These are phyloP conservation scores for Tupaia tana DNA, from an alignment of 2,113 vertebrate genomes.

Conservation along the genomic window DNA sequence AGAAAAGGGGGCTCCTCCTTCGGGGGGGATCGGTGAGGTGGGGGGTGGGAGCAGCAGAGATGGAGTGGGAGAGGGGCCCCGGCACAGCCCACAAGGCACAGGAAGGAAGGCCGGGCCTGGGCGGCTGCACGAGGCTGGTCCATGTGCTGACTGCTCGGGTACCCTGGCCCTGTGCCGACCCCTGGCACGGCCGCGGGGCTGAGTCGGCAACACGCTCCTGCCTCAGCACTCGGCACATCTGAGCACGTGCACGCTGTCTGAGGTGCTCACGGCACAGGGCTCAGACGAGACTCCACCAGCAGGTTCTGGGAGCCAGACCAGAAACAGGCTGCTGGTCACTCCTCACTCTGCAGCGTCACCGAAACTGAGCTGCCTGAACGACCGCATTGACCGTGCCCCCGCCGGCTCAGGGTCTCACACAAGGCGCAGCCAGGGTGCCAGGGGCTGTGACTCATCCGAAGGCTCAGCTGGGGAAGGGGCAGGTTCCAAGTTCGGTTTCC, in stretches of 20 bases:
- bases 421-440: neutral
- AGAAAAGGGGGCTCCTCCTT: too few relatives aligned
- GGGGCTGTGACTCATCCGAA: neutral
- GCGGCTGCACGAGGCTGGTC: neutral
- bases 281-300: neutral
- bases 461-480: neutral
- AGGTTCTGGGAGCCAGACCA: neutral
- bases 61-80: neutral
- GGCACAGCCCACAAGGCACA: too few relatives aligned
- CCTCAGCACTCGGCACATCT: too few relatives aligned
- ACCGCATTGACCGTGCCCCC: accelerated
- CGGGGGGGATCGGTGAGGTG: too few relatives aligned
- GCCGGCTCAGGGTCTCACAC: neutral
- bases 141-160: neutral
- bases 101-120: too few relatives aligned
- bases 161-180: neutral
- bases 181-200: too few relatives aligned
- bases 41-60: neutral
- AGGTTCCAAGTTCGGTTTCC: neutral
- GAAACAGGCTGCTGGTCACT: too few relatives aligned
- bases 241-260: neutral
- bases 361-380: neutral
- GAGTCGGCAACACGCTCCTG: too few relatives aligned
- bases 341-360: neutral
- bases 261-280: neutral